Conservation (phyloP, 53 echinoderm and acorn worm species). For the Stichopus horrens region DNA sequence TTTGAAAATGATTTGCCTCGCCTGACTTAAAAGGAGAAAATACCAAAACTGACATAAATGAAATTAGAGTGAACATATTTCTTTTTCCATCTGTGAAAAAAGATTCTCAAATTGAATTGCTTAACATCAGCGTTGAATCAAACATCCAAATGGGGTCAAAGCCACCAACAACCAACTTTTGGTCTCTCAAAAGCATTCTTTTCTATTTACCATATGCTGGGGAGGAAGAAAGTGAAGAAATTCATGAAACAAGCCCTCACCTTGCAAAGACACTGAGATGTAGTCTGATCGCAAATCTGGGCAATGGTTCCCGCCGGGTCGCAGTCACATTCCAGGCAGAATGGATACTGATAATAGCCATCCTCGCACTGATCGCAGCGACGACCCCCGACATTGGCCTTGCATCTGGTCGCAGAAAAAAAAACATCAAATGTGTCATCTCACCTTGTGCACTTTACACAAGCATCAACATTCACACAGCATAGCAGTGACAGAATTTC, state of each 20-base stretch:
- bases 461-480: too few relatives aligned
- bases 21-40: too few relatives aligned
- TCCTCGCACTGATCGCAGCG: slow-evolving; percentile 80
- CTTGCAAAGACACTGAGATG: slow-evolving; percentile 16
- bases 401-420: slow-evolving; percentile 54
- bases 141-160: background rate
- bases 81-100: too few relatives aligned
- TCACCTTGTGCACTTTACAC: too few relatives aligned
- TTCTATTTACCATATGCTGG: background rate
- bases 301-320: slow-evolving; percentile 63
- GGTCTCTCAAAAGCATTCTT: background rate
- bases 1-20: too few relatives aligned
- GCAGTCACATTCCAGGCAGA: slow-evolving; percentile 77
- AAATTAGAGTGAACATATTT: too few relatives aligned
- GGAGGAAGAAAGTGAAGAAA: background rate
- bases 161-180: background rate
- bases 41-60: too few relatives aligned
- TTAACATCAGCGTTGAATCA: too few relatives aligned
- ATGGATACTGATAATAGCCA: slow-evolving; percentile 78
- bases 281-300: slow-evolving; percentile 77
- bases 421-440: too few relatives aligned
- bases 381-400: slow-evolving; percentile 79
- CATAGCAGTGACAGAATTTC: too few relatives aligned
- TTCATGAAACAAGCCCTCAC: background rate
- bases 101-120: too few relatives aligned